Conservation (phyloP, 2,113 vertebrate genomes). For the Glaucidium brasilianum region DNA sequence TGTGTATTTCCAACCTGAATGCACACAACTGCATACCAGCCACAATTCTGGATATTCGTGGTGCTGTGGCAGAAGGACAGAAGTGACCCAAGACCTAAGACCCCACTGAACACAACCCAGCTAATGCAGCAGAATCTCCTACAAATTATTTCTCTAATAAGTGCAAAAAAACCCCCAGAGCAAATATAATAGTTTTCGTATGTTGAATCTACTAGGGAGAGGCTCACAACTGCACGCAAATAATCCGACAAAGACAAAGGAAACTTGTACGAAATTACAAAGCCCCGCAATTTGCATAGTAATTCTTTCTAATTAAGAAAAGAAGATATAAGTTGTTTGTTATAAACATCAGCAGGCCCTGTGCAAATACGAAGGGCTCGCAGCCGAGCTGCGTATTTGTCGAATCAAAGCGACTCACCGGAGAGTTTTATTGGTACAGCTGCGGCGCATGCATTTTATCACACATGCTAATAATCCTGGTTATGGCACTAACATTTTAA, state of each 20-base stretch:
- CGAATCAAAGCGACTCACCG: constrained; percentile 64
- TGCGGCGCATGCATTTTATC: constrained; percentile 72
- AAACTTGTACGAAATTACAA: constrained; percentile 67
- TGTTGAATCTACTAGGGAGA: neutral
- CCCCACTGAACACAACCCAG: neutral
- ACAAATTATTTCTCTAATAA: neutral
- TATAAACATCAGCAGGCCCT: constrained; percentile 77
- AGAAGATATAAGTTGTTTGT: constrained; percentile 78
- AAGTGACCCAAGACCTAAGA: neutral
- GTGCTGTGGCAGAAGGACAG: neutral
- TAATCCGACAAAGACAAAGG: constrained; percentile 31
- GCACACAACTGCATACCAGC: rapidly evolving
- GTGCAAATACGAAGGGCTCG: constrained; percentile 68
- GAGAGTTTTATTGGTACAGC: constrained; percentile 71
- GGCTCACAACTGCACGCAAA: neutral
- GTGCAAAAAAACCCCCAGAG: neutral
- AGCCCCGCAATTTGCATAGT: constrained; percentile 72
- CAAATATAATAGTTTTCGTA: neutral
- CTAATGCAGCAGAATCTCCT: neutral
- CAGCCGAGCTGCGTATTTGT: constrained; percentile 59
- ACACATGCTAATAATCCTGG: constrained; percentile 79
- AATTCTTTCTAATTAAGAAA: constrained; percentile 78
- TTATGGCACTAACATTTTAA: constrained; percentile 80
- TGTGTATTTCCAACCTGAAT: neutral
- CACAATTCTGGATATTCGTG: neutral